phyloP scores from a whole-genome alignment of 2,888 invertebrate genomes.

The Scelioninae gen. 1 region DNA sequence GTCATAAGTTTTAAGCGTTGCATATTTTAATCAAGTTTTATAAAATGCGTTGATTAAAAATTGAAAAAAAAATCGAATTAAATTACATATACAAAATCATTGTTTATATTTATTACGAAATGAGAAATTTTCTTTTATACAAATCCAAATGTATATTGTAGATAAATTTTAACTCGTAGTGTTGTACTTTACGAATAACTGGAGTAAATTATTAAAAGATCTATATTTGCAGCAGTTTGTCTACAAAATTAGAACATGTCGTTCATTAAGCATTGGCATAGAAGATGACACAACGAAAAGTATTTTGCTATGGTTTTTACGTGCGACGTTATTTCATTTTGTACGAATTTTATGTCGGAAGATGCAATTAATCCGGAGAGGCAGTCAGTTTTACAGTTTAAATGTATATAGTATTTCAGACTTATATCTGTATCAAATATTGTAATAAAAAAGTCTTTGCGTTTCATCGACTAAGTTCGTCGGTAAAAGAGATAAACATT shows the following conservation, averaged over 20 bases:
- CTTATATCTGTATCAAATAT: conserved; percentile 52
- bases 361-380: conserved; percentile 49
- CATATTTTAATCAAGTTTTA: no score
- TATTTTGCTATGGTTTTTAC: conserved; percentile 55
- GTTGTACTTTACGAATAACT: no score
- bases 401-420: conserved; percentile 53
- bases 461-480: conserved; percentile 1
- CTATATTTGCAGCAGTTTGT: neutral
- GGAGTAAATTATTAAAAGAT: no score
- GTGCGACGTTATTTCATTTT: conserved; percentile 30
- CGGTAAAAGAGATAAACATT: conserved; percentile 16
- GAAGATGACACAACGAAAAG: conserved; percentile 29
- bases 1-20: no score
- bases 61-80: no score
- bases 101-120: no score
- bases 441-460: conserved; percentile 44
- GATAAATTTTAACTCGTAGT: no score
- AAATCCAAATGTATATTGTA: no score
- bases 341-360: conserved; percentile 43
- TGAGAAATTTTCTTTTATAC: no score
- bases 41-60: no score
- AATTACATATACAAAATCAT: no score
- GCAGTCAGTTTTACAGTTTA: conserved; percentile 31
- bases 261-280: neutral
- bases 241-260: no score